Conservation (phyloP, 2,113 vertebrate species). For the Lepisosteus osseus region DNA sequence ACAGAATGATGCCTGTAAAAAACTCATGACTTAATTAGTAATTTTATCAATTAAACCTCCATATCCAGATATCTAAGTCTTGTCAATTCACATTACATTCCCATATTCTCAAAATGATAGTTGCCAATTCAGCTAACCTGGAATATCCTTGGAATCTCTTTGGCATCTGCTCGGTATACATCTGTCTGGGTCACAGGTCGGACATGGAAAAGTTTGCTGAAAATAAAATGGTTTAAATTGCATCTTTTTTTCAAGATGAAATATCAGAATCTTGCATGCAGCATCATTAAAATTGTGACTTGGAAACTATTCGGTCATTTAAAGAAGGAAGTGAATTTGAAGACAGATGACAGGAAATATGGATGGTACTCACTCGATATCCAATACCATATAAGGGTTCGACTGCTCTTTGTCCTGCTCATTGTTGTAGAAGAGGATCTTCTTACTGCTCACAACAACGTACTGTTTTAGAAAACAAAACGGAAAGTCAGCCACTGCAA, state of each 20-base stretch:
- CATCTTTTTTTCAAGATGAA: no score
- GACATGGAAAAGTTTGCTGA: conserved; percentile 96
- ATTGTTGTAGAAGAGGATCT: conserved; percentile 96
- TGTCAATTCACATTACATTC: no score
- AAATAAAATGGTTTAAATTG: not conserved
- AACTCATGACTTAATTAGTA: no score
- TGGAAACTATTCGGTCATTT: no score
- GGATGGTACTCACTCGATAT: conserved; percentile 87
- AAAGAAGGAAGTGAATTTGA: no score
- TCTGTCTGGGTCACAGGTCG: conserved; percentile 96
- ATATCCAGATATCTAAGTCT: no score
- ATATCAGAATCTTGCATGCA: no score
- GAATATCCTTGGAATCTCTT: conserved; percentile 98
- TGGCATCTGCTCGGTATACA: conserved; percentile 93
- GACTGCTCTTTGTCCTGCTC: conserved; percentile 96
- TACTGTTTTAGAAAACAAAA: conserved; percentile 70
- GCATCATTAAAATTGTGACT: no score
- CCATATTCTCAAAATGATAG: no score
- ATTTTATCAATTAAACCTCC: no score
- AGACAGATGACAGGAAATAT: not conserved
- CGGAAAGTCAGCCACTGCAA: not conserved
- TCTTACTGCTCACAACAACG: conserved; percentile 98
- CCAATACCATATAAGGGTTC: conserved; percentile 95
- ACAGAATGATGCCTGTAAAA: no score
- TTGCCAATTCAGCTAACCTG: conserved; percentile 67